Evolutionary conservation across 1,140 invertebrate genomes (phyloP), one percentile per base, ranked within the genome.

Genomic region (Danaus melanippus): DNA sequence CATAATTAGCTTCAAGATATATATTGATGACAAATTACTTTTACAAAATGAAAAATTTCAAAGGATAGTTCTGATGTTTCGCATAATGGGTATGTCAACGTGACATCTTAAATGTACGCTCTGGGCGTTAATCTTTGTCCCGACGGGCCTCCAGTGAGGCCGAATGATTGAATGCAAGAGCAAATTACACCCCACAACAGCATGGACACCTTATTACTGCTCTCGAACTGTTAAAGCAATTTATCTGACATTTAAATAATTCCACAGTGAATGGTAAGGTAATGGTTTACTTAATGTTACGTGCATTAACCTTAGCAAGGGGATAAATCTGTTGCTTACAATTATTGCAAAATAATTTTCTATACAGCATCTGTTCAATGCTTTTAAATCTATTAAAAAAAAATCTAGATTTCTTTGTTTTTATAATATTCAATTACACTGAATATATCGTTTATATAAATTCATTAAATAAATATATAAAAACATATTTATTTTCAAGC

Each of bases 201-300:
- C 67, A 69, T 76, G 79, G 73, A 84, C 79, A 82, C 78, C 80
- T 85, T 84, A 85, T 85, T 86, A 84, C 76, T 58, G 72, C 72
- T 73, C 76, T 74, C 72, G 66, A 79, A 77, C 79, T 81, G 79
- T 83, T 84, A 79, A 81, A 74, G 83, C 74, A 84, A 84, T 84
- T 82, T 82, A 84, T 57, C 83, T 81, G 79, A 86, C 80, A 81
- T 86, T 86, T 84, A 86, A 86, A 84, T 84, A 84, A 83, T 86
- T 78, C 71, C 69, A 55, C 74, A 53, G 69, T 63, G 67, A 80
- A 79, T 74, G 75, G 70, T 66, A 69, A 68, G 66, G 66, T 81
- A 81, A 84, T 77, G 72, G 69, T 70, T 78, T 80, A 71, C 67
- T 79, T 76, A 76, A 76, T 68, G 62, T 61, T 67, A 70, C 60